Base-by-base conservation (phyloP, 1,140 invertebrate species). In the Drosophila guanche region DNA sequence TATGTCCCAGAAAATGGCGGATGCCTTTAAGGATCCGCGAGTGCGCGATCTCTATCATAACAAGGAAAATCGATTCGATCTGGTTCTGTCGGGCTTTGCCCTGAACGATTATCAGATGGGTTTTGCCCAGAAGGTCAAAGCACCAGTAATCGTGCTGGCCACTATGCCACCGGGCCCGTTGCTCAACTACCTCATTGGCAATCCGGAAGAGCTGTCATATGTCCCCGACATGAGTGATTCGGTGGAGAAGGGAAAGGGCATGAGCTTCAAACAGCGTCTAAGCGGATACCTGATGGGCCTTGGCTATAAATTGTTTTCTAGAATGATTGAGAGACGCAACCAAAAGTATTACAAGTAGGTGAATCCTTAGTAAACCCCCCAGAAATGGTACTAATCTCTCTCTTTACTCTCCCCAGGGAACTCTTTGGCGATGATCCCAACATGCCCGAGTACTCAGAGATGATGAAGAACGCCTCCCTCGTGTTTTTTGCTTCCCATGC, bases 21-120 rank as follows among this genome's bases (percentile, higher is more conserved):
- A 58, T 5, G 27, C 53, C 0, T 22, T 86, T 20, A 27, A 48
- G 0, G 42, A 84, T 46, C 42, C 55, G 1, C 59, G 62, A 1
- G 69, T 90, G 2, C 43, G 4, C 2, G 53, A 58, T 12, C 57
- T 90, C 3, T 85, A 83, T 14, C 62, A 71, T 1, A 76, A 89
- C 20, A 63, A 57, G 29, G 73, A 54, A 14, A 84, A 79, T 10
- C 63, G 75, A 25, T 90, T 83, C 25, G 77, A 90, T 56, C 25
- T 90, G 4, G 66, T 79, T 2, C 65, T 90, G 16, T 41, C 76
- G 2, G 89, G 88, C 1, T 85, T 56, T 33, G 83, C 86, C 27
- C 16, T 89, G 10, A 90, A 89, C 27, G 56, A 59, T 16, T 90
- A 61, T 7, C 66, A 81, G 12, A 56, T 90, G 2, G 84, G 66